Evolutionary conservation across 2,888 invertebrate species (phyloP), one percentile per base, ranked within the genome.

Genomic region (Ctenicera cuprea): DNA sequence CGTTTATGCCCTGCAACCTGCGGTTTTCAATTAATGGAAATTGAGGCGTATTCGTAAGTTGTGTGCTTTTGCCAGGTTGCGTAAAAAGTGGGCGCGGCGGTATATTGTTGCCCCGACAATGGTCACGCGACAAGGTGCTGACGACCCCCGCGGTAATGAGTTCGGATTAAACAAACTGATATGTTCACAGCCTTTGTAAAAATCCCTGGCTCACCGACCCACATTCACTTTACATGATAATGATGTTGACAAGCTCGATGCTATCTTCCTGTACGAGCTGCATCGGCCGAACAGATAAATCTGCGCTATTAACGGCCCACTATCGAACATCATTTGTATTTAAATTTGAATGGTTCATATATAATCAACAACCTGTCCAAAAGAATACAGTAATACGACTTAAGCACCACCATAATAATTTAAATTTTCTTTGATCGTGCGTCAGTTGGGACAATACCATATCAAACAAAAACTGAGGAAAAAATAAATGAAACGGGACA

Each of bases 21-120:
- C 69, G 76, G 78, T 78, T 76, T 77, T 79, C 74, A 76, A 77
- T 76, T 77, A 77, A 76, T 73, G 76, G 66, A 65, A 73, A 66
- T 66, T 64, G 73, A 73, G 67, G 62, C 57, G 66, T 63, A 66
- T 63, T 63, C 66, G 41, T 71, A 67, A 63, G 30, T 41, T 22
- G 14, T 61, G 66, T 70, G 73, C 71, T 71, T 74, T 71, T 66
- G 68, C 66, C 66, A 66, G 71, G 65, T 71, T 66, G 74, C 62
- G 67, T 71, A 74, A 74, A 74, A 74, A 74, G 65, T 70, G 59
- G 69, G 74, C 66, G 74, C 50, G 70, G 70, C 52, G 62, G 59
- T 30, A 57, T 54, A 74, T 65, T 71, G 65, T 74, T 66, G 71
- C 63, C 48, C 37, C 62, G 59, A 74, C 74, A 74, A 74, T 74